Percentiles rank a stretch among this genome's conserved stretches.
Conservation (phyloP, 2,888 invertebrate genomes). For the Rotaria magnacalcarata region DNA sequence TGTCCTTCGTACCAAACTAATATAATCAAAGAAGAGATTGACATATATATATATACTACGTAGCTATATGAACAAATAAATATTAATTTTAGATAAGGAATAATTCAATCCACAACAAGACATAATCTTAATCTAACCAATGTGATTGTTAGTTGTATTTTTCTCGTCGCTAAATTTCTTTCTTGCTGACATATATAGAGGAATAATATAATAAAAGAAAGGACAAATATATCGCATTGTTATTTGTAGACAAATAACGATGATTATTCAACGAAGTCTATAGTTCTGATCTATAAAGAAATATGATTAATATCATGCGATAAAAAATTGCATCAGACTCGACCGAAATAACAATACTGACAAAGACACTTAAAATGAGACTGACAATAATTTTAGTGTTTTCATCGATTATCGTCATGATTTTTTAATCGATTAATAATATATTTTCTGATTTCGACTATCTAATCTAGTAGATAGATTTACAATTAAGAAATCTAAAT, state of each 20-base stretch:
- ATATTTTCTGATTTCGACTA: background rate
- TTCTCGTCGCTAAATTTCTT: background rate
- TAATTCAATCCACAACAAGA: background rate
- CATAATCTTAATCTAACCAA: background rate
- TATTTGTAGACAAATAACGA: background rate
- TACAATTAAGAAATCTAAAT: no score
- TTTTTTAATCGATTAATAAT: background rate
- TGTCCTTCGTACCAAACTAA: background rate
- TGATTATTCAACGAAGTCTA: background rate
- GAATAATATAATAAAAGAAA: background rate
- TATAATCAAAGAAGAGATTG: background rate
- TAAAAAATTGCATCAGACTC: background rate
- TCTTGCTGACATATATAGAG: background rate
- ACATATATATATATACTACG: background rate
- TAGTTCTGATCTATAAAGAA: background rate
- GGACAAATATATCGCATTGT: background rate
- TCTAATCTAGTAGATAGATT: no score
- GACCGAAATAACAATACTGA: background rate
- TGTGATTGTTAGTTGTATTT: background rate
- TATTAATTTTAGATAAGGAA: background rate
- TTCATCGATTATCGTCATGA: no score
- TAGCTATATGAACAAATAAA: background rate
- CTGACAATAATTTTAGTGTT: no score
- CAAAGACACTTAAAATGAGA: no score
- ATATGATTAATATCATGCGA: background rate